Evolutionary conservation across 1,140 invertebrate genomes (phyloP), one percentile per base, ranked within the genome.

Genomic region (Contarinia nasturtii): DNA sequence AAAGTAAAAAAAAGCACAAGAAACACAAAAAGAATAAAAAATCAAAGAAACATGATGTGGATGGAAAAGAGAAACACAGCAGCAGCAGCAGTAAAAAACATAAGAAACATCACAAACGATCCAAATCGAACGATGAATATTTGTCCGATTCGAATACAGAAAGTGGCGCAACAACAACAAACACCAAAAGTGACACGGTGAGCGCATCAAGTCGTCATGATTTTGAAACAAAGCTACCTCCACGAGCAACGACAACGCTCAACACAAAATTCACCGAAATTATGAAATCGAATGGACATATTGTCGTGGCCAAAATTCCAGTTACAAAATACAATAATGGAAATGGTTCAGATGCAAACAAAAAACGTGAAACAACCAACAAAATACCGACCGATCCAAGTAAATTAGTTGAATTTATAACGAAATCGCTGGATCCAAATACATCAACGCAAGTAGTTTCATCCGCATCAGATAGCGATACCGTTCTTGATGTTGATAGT

Each of bases 381-480:
- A 50, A 57, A 45, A 46, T 60, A 8, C 53, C 55, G 22, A 63
- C 61, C 4, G 62, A 62, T 52, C 59, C 61, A 2, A 53, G 55
- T 36, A 62, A 57, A 47, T 48, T 55, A 17, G 53, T 67, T 48
- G 54, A 50, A 49, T 49, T 69, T 41, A 57, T 58, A 33, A 58
- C 48, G 50, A 67, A 58, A 49, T 63, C 50, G 34, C 61, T 58
- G 58, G 55, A 58, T 53, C 60, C 52, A 53, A 63, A 61, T 46
- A 59, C 57, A 49, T 51, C 46, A 49, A 57, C 79, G 46, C 75
- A 80, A 63, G 73, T 80, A 33, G 72, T 79, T 46, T 77, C 76
- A 27, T 81, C 80, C 0, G 77, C 76, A 51, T 76, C 74, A 36
- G 79, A 82, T 47, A 21, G 41, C 18, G 17, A 18, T 43, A 12